Percentiles rank a stretch among this genome's conserved stretches.
These are phyloP conservation scores for Drosophila nr. perissopoda DNA, from an alignment of 2,888 invertebrate species.

Conservation along the genomic window DNA sequence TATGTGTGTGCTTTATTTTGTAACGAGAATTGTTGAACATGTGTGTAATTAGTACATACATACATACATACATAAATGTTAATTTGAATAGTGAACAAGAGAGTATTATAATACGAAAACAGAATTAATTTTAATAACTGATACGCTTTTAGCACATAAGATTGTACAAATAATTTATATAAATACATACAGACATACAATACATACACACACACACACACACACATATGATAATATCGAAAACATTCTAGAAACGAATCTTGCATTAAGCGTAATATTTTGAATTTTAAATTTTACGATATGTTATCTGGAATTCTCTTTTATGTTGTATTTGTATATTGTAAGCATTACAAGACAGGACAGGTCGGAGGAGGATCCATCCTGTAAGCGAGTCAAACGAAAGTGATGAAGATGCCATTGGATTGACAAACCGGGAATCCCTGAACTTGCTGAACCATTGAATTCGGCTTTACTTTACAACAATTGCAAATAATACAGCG, in stretches of 20 bases:
- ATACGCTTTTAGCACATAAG: conserved; percentile 85
- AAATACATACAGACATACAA: conserved; percentile 47
- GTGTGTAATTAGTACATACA: conserved; percentile 52
- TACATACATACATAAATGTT: conserved; percentile 26
- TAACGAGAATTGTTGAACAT: conserved; percentile 35
- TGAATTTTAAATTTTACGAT: conserved; percentile 11
- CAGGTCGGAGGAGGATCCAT: conserved; percentile 26
- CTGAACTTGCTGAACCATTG: conserved; percentile 42
- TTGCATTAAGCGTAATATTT: conserved; percentile 24
- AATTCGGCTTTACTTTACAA: conserved; percentile 58
- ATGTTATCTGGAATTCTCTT: conserved; percentile 15
- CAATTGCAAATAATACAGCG: conserved; percentile 47
- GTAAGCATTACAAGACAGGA: conserved; percentile 44
- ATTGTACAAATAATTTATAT: conserved; percentile 82
- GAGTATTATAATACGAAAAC: conserved; percentile 65
- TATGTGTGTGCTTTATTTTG: conserved; percentile 51
- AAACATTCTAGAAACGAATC: conserved; percentile 8
- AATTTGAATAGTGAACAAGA: conserved; percentile 56
- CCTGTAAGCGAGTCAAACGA: conserved; percentile 46
- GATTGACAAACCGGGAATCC: conserved; percentile 43
- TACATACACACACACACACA: conserved; percentile 1
- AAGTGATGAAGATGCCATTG: conserved; percentile 45
- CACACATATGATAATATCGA: conserved; percentile 30
- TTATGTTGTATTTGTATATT: conserved; percentile 39
- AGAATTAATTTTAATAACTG: conserved; percentile 84